Conservation (phyloP, 1,140 invertebrate species). For the Lordiphosa mommai region DNA sequence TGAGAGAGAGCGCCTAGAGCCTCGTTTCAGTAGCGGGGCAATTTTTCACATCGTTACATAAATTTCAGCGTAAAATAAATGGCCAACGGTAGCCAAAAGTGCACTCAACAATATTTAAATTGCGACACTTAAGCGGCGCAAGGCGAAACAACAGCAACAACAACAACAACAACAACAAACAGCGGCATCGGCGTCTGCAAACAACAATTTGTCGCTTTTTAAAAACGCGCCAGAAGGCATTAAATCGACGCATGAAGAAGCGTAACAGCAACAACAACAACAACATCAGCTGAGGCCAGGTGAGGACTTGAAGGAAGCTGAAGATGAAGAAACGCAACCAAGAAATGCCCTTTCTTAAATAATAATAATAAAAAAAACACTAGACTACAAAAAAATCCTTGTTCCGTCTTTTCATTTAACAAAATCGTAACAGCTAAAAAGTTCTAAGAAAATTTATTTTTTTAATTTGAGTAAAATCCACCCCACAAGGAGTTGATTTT, state of each 20-base stretch:
- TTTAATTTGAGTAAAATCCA: no score
- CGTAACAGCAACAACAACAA: neutral
- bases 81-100: slow-evolving; percentile 73
- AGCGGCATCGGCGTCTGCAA: slow-evolving; percentile 58
- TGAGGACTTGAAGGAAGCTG: no score
- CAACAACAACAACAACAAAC: slow-evolving; percentile 5
- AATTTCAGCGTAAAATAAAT: slow-evolving; percentile 73
- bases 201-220: slow-evolving; percentile 75
- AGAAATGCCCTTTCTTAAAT: no score
- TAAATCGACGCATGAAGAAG: slow-evolving; percentile 46
- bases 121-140: slow-evolving; percentile 66
- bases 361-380: no score
- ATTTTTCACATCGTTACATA: slow-evolving; percentile 77
- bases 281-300: no score
- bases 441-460: no score
- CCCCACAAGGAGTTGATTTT: no score
- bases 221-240: slow-evolving; percentile 70
- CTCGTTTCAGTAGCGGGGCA: slow-evolving; percentile 52
- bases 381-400: no score
- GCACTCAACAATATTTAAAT: slow-evolving; percentile 76
- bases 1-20: slow-evolving; percentile 20
- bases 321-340: no score
- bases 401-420: no score
- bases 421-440: no score
- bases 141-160: slow-evolving; percentile 10